Conservation (phyloP, 2,113 vertebrate species). For the Carassius carassius region DNA sequence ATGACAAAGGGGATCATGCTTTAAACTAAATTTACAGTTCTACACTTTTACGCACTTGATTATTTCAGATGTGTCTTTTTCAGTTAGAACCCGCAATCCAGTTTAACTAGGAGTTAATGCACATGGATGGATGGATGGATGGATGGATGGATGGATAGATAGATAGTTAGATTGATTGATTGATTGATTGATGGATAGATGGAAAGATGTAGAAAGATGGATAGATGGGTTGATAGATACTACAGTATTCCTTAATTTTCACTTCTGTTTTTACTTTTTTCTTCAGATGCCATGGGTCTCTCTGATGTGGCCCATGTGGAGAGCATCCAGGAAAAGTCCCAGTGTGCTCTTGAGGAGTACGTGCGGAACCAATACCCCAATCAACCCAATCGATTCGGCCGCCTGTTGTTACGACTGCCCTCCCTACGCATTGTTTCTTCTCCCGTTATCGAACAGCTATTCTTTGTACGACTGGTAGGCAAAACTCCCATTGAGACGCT, state of each 20-base stretch:
- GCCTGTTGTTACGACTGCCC: conserved; percentile 82
- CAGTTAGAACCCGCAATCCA: too few relatives aligned
- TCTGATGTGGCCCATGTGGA: conserved; percentile 83
- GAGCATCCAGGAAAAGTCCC: conserved; percentile 84
- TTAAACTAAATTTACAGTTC: conserved; percentile 45
- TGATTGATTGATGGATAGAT: too few relatives aligned
- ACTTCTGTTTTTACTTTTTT: conserved; percentile 14
- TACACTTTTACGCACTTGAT: neutral
- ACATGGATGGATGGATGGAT: too few relatives aligned
- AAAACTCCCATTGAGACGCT: conserved; percentile 85
- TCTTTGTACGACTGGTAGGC: conserved; percentile 83
- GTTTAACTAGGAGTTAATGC: too few relatives aligned
- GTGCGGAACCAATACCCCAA: conserved; percentile 82
- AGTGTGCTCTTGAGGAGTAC: conserved; percentile 84
- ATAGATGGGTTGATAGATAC: too few relatives aligned
- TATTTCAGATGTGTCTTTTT: too few relatives aligned
- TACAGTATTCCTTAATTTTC: neutral
- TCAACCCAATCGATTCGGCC: conserved; percentile 80
- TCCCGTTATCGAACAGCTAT: conserved; percentile 84
- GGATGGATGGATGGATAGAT: too few relatives aligned
- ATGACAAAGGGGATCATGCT: conserved; percentile 55
- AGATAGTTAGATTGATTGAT: too few relatives aligned
- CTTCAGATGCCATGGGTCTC: conserved; percentile 81
- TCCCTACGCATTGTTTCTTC: conserved; percentile 81
- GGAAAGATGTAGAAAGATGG: too few relatives aligned